Evolutionary conservation across 2,113 vertebrate species (phyloP).

Genomic region (Bambusicola thoracicus): DNA sequence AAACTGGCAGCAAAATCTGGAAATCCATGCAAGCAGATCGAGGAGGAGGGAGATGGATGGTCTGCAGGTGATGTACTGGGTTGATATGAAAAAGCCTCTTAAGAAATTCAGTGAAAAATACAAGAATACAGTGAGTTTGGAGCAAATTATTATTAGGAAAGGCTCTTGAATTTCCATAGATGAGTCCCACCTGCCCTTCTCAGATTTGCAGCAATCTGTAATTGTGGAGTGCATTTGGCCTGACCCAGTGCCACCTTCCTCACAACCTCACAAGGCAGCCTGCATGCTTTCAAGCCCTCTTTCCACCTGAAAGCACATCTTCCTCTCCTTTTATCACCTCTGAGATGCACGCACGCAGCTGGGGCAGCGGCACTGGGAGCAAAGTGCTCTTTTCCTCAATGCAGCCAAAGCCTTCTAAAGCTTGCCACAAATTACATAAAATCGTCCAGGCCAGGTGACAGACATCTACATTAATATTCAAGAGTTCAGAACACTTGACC

Average conservation of each 20-base stretch:
- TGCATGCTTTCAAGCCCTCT: neutral
- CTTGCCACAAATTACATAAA: neutral
- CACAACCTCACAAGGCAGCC: neutral
- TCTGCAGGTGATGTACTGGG: neutral
- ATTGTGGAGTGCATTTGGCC: neutral
- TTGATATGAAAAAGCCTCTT: neutral
- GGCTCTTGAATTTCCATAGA: neutral
- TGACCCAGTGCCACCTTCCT: neutral
- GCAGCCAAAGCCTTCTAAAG: constrained; percentile 18
- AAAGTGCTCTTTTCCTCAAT: constrained; percentile 1
- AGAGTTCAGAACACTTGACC: neutral
- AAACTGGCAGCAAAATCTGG: neutral
- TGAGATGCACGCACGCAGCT: constrained; percentile 31
- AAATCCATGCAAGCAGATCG: neutral
- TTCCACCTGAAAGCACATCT: constrained; percentile 56
- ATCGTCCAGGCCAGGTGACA: neutral
- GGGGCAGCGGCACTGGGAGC: neutral
- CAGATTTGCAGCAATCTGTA: neutral
- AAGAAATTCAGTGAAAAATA: neutral
- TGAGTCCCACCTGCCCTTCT: neutral
- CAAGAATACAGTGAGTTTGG: neutral
- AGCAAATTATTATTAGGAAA: neutral
- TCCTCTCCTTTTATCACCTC: neutral
- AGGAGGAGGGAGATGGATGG: fast-evolving
- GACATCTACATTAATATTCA: neutral